Evolutionary conservation across 2,797 vertebrate species (phyloP), one percentile per base, ranked within the genome.

Genomic region (Labeo calbasu): DNA sequence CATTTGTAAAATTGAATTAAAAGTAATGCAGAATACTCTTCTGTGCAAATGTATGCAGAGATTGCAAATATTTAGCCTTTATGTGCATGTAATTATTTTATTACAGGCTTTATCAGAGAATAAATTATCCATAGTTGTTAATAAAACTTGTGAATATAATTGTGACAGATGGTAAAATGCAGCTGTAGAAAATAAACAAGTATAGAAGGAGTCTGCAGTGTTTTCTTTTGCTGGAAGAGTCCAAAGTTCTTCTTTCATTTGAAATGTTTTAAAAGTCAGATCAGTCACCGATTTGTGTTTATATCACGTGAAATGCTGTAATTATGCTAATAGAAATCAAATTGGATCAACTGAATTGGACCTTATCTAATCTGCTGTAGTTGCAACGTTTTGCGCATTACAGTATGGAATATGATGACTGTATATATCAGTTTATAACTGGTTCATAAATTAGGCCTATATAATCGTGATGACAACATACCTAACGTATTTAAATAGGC

Each of bases 211-310:
- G 23, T 48, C 70, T 61, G 23, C 7, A 5, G 21, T 82, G 69
- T 73, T 50, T 81, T 82, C 40, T 72, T 65, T n/a, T 48, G 21
- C 11, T 36, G 19, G 46, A 79, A 82, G 51, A 65, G 81, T 82
- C 57, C 81, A 75, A 82, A 66, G 81, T 51, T 66, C 68, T 21
- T 63, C 19, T 19, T 57, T 32, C 59, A 46, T 76, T 25, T 17
- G 17, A 43, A 46, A 68, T 76, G 72, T 50, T 83, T 36, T 65
- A n/a, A 82, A 59, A 76, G 32, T 66, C 72, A 63, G 11, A 63
- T 36, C 32, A 57, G 32, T 46, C 50, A 36, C 25, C 17, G n/a
- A 6, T 48, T 8, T 46, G n/a, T 46, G 6, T 2, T 19, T 13
- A 4, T 36, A 43, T 23, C 53, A 77, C 4, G 14, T 46, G 25